These are phyloP conservation scores for Myotis davidii DNA, from an alignment of 2,113 vertebrate genomes.

Conservation along the genomic window DNA sequence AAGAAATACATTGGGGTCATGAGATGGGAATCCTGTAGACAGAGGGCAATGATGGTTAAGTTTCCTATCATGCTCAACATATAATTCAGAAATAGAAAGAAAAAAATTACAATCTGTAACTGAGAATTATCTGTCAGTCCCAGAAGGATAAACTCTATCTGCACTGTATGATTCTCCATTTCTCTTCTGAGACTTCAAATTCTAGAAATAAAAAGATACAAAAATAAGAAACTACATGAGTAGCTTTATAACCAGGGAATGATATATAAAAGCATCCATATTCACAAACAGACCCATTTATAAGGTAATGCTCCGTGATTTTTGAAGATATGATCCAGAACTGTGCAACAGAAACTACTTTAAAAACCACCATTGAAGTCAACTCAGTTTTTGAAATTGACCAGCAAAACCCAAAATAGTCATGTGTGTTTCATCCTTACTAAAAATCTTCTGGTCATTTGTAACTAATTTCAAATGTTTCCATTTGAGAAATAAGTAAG, in stretches of 20 bases:
- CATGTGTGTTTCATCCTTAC: neutral
- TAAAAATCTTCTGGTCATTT: neutral
- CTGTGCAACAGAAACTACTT: neutral
- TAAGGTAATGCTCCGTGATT: neutral
- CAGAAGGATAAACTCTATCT: slow-evolving; percentile 56
- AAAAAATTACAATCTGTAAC: slow-evolving; percentile 39
- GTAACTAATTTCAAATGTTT: neutral
- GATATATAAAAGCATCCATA: neutral
- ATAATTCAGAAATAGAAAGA: slow-evolving; percentile 56
- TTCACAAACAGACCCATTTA: neutral
- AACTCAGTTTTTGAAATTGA: neutral
- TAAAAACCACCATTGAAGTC: neutral
- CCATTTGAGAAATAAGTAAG: neutral
- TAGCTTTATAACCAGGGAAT: neutral
- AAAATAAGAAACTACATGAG: neutral
- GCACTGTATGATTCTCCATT: slow-evolving; percentile 58
- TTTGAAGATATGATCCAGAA: neutral
- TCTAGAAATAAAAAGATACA: slow-evolving; percentile 38
- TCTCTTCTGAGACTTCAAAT: slow-evolving; percentile 5
- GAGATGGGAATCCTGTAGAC: slow-evolving; percentile 45
- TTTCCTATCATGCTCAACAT: slow-evolving; percentile 30
- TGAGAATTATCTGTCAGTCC: slow-evolving; percentile 57
- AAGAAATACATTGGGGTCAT: slow-evolving; percentile 67
- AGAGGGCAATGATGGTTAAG: slow-evolving; percentile 52
- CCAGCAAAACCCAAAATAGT: neutral